Percentiles rank a stretch among this genome's conserved stretches.
Evolutionary conservation across 2,113 vertebrate genomes (phyloP).

Genomic region (Leptobrachium leishanense): DNA sequence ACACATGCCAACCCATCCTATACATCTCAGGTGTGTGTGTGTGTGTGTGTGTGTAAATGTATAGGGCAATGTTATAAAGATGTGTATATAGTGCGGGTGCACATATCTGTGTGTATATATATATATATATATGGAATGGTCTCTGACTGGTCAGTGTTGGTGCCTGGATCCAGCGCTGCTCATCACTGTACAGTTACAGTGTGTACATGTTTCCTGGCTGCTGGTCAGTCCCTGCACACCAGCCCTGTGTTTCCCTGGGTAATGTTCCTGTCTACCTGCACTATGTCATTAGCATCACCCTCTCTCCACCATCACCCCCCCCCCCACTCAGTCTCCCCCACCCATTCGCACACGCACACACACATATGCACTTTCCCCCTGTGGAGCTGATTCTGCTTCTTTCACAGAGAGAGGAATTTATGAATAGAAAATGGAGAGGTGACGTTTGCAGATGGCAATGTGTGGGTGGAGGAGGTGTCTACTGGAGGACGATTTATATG

Average conservation of each 20-base stretch:
- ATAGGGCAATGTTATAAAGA: too few species aligned
- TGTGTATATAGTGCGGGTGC: too few species aligned
- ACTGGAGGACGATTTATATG: neutral
- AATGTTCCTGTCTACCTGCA: neutral
- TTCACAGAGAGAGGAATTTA: conserved; percentile 26
- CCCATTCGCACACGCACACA: neutral
- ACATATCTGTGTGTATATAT: neutral
- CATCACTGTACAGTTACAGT: neutral
- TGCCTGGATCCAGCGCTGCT: neutral
- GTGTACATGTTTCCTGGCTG: neutral
- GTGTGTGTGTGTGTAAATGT: too few species aligned
- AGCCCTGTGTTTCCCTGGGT: neutral
- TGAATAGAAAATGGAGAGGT: conserved; percentile 27
- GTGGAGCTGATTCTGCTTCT: conserved; percentile 31
- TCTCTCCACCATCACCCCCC: neutral
- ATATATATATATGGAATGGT: neutral
- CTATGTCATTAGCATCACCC: neutral
- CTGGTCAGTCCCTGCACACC: neutral
- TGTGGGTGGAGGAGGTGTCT: conserved; percentile 2
- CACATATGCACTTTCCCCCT: neutral
- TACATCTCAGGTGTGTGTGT: neutral
- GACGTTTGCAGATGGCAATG: conserved; percentile 5
- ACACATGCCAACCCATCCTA: too few species aligned
- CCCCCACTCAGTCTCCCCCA: too few species aligned
- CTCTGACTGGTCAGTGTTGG: too few species aligned